A percentile compares a stretch with the other conserved stretches of the same genome.
phyloP scores from a whole-genome alignment of 2,113 vertebrate species.

The Ochotona princeps region DNA sequence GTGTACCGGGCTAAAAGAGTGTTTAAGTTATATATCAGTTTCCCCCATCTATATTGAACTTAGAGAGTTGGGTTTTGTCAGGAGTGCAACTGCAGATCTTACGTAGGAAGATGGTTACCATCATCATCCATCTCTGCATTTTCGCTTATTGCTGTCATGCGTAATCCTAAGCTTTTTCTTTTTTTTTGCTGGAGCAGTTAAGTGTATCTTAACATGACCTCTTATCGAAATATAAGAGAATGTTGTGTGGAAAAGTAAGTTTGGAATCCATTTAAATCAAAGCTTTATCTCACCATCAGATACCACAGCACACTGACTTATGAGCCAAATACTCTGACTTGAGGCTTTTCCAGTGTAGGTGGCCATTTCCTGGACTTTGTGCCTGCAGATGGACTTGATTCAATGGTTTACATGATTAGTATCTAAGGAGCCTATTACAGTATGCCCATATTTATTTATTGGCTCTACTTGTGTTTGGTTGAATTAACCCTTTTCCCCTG shows the following conservation, averaged over 20 bases:
- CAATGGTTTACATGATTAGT: slow-evolving; percentile 58
- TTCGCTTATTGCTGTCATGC: slow-evolving; percentile 42
- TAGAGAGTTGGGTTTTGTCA: slow-evolving; percentile 49
- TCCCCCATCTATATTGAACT: slow-evolving; percentile 24
- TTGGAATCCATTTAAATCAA: slow-evolving; percentile 49
- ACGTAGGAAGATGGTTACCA: slow-evolving; percentile 9
- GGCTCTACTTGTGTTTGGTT: slow-evolving; percentile 43
- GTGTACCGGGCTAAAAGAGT: slow-evolving; percentile 54
- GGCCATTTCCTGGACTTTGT: slow-evolving; percentile 51
- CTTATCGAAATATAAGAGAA: slow-evolving; percentile 45
- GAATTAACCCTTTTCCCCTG: not conserved
- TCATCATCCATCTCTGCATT: slow-evolving; percentile 23
- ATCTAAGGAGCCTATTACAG: not conserved
- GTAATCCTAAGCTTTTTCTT: slow-evolving; percentile 20
- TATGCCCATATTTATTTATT: slow-evolving; percentile 39
- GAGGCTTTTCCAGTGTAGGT: slow-evolving; percentile 48
- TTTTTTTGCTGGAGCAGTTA: slow-evolving; percentile 22
- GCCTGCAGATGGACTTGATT: slow-evolving; percentile 65
- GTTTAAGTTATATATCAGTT: slow-evolving; percentile 63
- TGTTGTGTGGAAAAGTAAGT: slow-evolving; percentile 45
- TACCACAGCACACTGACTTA: slow-evolving; percentile 36
- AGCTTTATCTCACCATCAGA: slow-evolving; percentile 21
- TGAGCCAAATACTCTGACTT: slow-evolving; percentile 70
- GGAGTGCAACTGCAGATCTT: slow-evolving; percentile 61
- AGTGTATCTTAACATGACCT: slow-evolving; percentile 21